phyloP scores from a whole-genome alignment of 92 coral and sea anemone genomes.

The Isaurus tuberculatus region DNA sequence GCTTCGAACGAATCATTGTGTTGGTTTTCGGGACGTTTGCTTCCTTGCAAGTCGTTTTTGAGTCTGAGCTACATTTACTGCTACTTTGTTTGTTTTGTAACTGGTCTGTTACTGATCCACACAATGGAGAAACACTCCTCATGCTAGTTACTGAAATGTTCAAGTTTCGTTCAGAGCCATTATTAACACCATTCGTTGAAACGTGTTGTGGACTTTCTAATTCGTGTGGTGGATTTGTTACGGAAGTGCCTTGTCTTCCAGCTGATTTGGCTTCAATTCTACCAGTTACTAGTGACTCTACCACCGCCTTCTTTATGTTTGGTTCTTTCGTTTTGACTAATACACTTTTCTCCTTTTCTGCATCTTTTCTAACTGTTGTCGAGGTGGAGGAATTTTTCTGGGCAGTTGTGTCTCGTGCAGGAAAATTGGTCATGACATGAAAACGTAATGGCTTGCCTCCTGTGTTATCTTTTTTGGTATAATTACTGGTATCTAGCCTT shows the following conservation, averaged over 20 bases:
- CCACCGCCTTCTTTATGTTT: background rate
- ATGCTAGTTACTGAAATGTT: background rate
- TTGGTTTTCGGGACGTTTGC: background rate
- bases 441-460: slow-evolving; percentile 34
- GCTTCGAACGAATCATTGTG: background rate
- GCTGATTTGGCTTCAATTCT: background rate
- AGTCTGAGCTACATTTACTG: background rate
- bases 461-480: background rate
- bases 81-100: background rate
- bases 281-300: background rate
- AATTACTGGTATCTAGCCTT: background rate
- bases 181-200: background rate
- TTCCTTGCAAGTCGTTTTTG: background rate
- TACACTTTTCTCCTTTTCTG: slow-evolving; percentile 11
- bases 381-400: background rate
- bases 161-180: background rate
- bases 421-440: slow-evolving; percentile 24
- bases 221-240: background rate
- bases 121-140: background rate
- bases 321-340: background rate
- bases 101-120: background rate
- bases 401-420: slow-evolving; percentile 19
- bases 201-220: background rate
- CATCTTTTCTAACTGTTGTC: background rate
- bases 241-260: background rate